phyloP scores from a whole-genome alignment of 2,797 vertebrate genomes.

The Microhierax caerulescens region DNA sequence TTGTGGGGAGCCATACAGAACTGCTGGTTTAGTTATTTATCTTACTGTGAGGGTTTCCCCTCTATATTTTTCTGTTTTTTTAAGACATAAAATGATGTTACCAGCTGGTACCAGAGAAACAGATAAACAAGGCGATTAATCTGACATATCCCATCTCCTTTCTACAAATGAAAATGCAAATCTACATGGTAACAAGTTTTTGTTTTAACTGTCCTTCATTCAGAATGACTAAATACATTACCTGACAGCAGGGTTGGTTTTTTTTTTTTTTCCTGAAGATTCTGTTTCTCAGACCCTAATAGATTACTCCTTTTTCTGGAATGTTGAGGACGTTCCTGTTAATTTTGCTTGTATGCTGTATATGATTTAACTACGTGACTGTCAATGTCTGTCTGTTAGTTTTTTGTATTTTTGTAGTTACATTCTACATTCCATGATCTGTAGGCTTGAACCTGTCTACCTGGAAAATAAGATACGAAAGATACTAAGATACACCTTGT shows the following conservation, averaged over 20 bases:
- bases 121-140: background rate
- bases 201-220: background rate
- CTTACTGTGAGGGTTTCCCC: background rate
- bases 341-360: constrained; percentile 43
- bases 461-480: constrained; percentile 15
- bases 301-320: constrained; percentile 45
- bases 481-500: background rate
- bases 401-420: constrained; percentile 25
- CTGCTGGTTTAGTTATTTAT: background rate
- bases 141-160: background rate
- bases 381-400: background rate
- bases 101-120: background rate
- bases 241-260: background rate
- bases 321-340: constrained; percentile 41
- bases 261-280: background rate
- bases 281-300: constrained; percentile 23
- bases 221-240: constrained; percentile 9
- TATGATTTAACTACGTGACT: constrained; percentile 35
- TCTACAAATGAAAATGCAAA: background rate
- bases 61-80: background rate
- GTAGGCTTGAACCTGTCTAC: background rate
- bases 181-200: background rate
- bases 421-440: background rate
- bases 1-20: background rate
- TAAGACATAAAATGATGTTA: background rate